A percentile compares a stretch with the other conserved stretches of the same genome.
phyloP scores from a whole-genome alignment of 2,113 vertebrate genomes.

The Sakesphorus luctuosus region DNA sequence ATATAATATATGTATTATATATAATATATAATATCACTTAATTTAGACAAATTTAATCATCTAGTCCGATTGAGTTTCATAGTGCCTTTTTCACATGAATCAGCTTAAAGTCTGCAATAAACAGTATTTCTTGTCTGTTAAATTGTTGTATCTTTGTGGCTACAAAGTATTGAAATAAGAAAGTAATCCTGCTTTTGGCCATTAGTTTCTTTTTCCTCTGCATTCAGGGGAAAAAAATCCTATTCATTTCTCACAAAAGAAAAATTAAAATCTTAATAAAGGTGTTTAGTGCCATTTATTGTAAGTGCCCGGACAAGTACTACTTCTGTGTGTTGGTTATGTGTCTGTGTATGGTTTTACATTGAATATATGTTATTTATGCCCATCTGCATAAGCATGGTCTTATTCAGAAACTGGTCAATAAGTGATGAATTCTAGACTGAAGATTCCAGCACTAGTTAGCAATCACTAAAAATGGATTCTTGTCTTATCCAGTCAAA shows the following conservation, averaged over 20 bases:
- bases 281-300: slow-evolving; percentile 58
- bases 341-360: not conserved
- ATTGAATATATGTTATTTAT: not conserved
- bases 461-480: not conserved
- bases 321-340: not conserved
- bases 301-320: not conserved
- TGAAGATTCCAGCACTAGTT: not conserved
- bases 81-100: slow-evolving; percentile 87
- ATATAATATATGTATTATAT: slow-evolving; percentile 66
- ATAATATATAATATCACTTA: slow-evolving; percentile 73
- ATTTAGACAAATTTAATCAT: slow-evolving; percentile 75
- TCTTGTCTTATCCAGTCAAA: not conserved
- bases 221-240: not conserved
- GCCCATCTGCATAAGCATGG: not conserved
- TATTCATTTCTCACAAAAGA: slow-evolving; percentile 41
- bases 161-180: not conserved
- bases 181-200: not conserved
- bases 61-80: slow-evolving; percentile 83
- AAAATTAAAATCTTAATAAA: slow-evolving; percentile 55
- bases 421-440: not conserved
- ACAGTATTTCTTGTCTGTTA: slow-evolving; percentile 78
- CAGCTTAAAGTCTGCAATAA: slow-evolving; percentile 88
- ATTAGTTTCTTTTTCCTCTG: slow-evolving; percentile 36
- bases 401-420: not conserved
- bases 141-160: slow-evolving; percentile 56